Evolutionary conservation across 2,888 invertebrate genomes (phyloP).

Genomic region (Actias luna): DNA sequence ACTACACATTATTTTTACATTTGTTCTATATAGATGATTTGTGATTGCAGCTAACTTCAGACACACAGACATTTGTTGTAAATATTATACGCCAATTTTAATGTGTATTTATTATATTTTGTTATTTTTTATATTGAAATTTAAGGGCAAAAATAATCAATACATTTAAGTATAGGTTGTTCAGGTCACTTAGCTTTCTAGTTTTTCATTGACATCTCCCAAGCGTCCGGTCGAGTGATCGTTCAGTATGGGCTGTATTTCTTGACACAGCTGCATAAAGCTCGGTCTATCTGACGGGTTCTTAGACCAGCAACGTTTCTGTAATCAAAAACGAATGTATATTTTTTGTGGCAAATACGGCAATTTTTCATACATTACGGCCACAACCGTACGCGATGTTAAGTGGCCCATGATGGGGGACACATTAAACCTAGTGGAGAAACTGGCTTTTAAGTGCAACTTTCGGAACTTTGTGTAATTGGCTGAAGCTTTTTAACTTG

Average conservation of each 20-base stretch:
- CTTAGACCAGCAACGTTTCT: constrained; percentile 85
- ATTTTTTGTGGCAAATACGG: too few species aligned
- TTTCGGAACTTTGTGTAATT: too few species aligned
- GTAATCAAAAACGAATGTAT: constrained; percentile 28
- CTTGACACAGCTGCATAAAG: constrained; percentile 81
- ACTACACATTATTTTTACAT: background rate
- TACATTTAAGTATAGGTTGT: background rate
- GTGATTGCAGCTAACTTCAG: background rate
- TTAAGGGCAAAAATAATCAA: background rate
- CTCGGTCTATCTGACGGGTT: constrained; percentile 87
- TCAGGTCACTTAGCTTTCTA: constrained; percentile 16
- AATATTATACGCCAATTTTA: background rate
- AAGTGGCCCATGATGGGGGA: too few species aligned
- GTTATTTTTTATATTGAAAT: background rate
- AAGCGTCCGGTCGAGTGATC: constrained; percentile 51
- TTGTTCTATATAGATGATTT: background rate
- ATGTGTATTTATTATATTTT: background rate
- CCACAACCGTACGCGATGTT: too few species aligned
- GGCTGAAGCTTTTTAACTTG: too few species aligned
- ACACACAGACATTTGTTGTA: background rate
- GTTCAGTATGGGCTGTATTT: constrained; percentile 51
- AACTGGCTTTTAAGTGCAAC: too few species aligned
- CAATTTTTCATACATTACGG: too few species aligned
- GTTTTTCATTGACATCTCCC: constrained; percentile 43
- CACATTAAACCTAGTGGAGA: too few species aligned